Evolutionary conservation across 2,797 vertebrate genomes (phyloP), one percentile per base, ranked within the genome.

Genomic region (Hippopotamyrus pictus): DNA sequence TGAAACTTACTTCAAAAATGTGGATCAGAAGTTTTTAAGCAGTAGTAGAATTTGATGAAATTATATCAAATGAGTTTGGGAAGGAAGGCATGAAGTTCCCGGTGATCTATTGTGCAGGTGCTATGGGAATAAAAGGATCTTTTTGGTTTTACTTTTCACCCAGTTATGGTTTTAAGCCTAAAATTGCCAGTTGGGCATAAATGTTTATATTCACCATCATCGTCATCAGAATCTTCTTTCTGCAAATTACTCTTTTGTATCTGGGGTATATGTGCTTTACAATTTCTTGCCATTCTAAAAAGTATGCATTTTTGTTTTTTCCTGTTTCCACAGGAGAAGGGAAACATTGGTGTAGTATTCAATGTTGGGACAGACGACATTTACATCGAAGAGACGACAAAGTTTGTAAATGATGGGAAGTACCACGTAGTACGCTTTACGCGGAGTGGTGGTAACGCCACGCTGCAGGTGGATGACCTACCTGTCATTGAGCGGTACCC

Each of bases 391-490:
- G 98, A 99, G 95, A 97, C 97, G 89, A 96, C 97, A 94, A 98
- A 98, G 94, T 98, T 99, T 96, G 98, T 99, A 95, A 99, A 99
- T 91, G 98, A 99, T 91, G 98, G 98, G 91, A 99, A 99, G 95
- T 99, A 99, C 96, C 98, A 99, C 91, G 97, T 99, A 96, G 98
- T 99, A 93, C 98, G 98, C 95, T 99, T 99, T 96, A 99, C 98
- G 0, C 95, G 98, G 95, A 99, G 98, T 93, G 98, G 98, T 73
- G 98, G 98, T 95, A 99, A 99, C 94, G 98, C 98, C 96, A 99
- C 98, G 7, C 97, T 99, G 92, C 98, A 99, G 97, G 97, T 99
- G 97, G 98, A 99, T 97, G 98, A 97, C 97, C 98, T 98, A 95
- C 98, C 98, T 1, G 96, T 99, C 95, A 99, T 99, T 91, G 98